Evolutionary conservation across 2,888 invertebrate genomes (phyloP).

Genomic region (Morpho helenor): DNA sequence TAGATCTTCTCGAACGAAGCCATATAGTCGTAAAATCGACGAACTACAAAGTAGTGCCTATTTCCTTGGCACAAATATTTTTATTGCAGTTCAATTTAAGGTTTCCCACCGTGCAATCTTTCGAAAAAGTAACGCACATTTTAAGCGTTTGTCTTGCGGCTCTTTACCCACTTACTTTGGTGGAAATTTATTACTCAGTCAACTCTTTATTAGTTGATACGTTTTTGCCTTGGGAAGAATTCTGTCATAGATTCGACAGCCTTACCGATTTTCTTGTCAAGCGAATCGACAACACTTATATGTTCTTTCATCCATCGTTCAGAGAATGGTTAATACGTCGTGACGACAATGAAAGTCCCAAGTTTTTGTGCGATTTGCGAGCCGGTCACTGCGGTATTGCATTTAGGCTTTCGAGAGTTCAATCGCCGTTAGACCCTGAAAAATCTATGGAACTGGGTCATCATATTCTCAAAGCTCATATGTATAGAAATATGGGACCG

Average conservation of each 20-base stretch:
- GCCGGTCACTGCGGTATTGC: constrained; percentile 96
- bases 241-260: constrained; percentile 91
- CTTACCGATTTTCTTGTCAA: constrained; percentile 93
- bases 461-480: constrained; percentile 97
- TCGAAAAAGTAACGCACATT: constrained; percentile 93
- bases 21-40: constrained; percentile 95
- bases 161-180: constrained; percentile 91
- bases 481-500: constrained; percentile 90
- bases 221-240: constrained; percentile 93
- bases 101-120: constrained; percentile 94
- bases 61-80: constrained; percentile 93
- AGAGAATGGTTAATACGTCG: constrained; percentile 97
- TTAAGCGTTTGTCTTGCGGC: constrained; percentile 95
- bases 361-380: constrained; percentile 96
- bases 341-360: constrained; percentile 91
- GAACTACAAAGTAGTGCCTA: constrained; percentile 95
- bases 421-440: constrained; percentile 91
- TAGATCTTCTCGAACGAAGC: constrained; percentile 95
- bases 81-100: constrained; percentile 93
- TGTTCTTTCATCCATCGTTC: constrained; percentile 98
- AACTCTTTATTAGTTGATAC: constrained; percentile 90
- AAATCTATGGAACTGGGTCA: constrained; percentile 96
- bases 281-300: constrained; percentile 94
- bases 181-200: constrained; percentile 95
- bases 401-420: constrained; percentile 91